A percentile compares a stretch with the other conserved stretches of the same genome.
Conservation (phyloP, 2,888 invertebrate species). For the Syrista parreyssii region DNA sequence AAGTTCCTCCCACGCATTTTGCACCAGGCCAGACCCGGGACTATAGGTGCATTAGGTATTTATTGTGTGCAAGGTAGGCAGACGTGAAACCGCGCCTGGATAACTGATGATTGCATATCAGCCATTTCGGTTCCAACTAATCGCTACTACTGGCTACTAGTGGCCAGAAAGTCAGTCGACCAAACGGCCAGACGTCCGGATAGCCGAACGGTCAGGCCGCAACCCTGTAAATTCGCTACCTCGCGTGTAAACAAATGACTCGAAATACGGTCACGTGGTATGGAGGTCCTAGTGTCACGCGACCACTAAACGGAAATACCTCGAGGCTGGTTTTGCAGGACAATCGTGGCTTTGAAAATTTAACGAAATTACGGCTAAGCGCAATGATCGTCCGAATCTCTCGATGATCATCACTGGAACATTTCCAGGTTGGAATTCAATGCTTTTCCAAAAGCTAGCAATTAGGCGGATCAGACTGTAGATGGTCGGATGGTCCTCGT, state of each 20-base stretch:
- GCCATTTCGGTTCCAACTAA: not conserved
- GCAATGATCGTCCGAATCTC: slow-evolving; percentile 21
- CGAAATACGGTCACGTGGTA: not conserved
- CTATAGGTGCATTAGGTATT: not conserved
- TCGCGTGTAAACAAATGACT: not conserved
- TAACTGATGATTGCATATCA: not conserved
- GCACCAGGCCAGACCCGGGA: not conserved
- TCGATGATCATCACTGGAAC: not conserved
- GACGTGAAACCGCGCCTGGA: not conserved
- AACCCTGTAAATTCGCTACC: not conserved
- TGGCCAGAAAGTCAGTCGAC: not conserved
- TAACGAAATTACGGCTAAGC: slow-evolving; percentile 41
- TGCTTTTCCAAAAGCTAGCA: not conserved
- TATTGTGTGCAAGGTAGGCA: not conserved
- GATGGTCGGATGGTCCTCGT: not conserved
- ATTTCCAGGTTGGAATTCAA: not conserved
- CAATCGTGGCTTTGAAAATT: slow-evolving; percentile 30
- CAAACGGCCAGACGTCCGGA: no score
- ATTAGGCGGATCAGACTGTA: not conserved
- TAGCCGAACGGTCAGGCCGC: not conserved
- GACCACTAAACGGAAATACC: not conserved
- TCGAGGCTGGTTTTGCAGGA: not conserved
- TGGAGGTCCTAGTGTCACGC: not conserved
- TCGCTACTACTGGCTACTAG: not conserved
- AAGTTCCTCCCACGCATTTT: not conserved